Evolutionary conservation across 2,113 vertebrate genomes (phyloP).

Genomic region (Pyxicephalus adspersus): DNA sequence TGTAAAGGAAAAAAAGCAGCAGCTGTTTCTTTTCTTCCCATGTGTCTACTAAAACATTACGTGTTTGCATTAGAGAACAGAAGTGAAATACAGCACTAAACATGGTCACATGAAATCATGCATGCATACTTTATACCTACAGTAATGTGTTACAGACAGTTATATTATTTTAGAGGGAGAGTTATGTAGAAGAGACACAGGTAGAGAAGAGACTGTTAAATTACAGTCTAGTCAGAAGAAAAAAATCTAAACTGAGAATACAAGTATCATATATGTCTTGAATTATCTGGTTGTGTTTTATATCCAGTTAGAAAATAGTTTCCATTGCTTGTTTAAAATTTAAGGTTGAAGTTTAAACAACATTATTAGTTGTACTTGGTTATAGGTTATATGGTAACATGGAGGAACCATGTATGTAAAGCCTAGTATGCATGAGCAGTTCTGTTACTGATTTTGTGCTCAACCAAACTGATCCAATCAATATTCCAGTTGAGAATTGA

Average conservation of each 20-base stretch:
- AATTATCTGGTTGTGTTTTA: background rate
- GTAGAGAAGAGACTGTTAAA: background rate
- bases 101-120: constrained; percentile 32
- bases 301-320: background rate
- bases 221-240: background rate
- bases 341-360: background rate
- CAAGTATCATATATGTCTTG: background rate
- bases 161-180: background rate
- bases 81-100: constrained; percentile 23
- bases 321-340: background rate
- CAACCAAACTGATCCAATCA: no score
- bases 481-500: no score
- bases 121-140: background rate
- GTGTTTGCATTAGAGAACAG: constrained; percentile 23
- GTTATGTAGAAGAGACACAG: background rate
- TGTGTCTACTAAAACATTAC: constrained; percentile 40
- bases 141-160: constrained; percentile 57
- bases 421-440: no score
- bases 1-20: background rate
- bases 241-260: background rate
- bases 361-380: background rate
- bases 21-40: constrained; percentile 39
- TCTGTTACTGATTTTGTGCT: no score
- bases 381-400: background rate
- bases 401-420: background rate